Evolutionary conservation across 2,888 invertebrate genomes (phyloP).

Genomic region (Agriopis marginaria): DNA sequence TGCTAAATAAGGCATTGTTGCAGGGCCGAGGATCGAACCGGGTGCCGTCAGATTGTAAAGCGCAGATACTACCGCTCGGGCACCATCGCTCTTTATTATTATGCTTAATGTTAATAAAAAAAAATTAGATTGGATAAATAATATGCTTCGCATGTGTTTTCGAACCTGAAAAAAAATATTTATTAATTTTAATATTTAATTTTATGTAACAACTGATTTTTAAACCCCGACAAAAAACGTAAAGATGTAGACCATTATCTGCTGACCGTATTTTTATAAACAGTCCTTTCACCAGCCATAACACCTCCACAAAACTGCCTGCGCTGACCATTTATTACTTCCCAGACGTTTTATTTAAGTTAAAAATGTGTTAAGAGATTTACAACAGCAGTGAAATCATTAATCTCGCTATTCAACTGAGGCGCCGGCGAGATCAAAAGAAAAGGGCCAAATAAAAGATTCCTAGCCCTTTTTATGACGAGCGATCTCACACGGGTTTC

Average conservation of each 20-base stretch:
- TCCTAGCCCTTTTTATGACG: slow-evolving; percentile 54
- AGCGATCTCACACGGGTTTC: slow-evolving; percentile 54
- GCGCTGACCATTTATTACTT: slow-evolving; percentile 48
- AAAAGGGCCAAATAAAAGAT: slow-evolving; percentile 43
- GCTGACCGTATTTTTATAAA: slow-evolving; percentile 21
- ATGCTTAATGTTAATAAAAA: too few relatives aligned
- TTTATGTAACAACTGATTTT: too few relatives aligned
- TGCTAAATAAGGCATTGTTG: too few relatives aligned
- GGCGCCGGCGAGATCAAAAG: slow-evolving; percentile 57
- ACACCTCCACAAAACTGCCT: slow-evolving; percentile 33
- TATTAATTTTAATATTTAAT: too few relatives aligned
- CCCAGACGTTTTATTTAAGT: slow-evolving; percentile 57
- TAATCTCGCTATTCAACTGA: slow-evolving; percentile 48
- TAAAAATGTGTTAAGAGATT: slow-evolving; percentile 61
- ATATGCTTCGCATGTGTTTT: too few relatives aligned
- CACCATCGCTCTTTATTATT: too few relatives aligned
- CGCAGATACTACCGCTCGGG: too few relatives aligned
- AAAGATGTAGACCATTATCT: background rate
- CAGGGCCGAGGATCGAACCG: too few relatives aligned
- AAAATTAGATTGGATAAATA: too few relatives aligned
- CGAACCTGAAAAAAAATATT: too few relatives aligned
- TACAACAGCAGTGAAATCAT: slow-evolving; percentile 49
- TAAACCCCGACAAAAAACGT: too few relatives aligned
- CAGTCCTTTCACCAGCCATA: slow-evolving; percentile 24
- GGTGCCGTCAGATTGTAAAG: too few relatives aligned